A percentile compares a stretch with the other conserved stretches of the same genome.
Evolutionary conservation across 1,140 invertebrate species (phyloP).

Genomic region (Caenorhabditis remanei): DNA sequence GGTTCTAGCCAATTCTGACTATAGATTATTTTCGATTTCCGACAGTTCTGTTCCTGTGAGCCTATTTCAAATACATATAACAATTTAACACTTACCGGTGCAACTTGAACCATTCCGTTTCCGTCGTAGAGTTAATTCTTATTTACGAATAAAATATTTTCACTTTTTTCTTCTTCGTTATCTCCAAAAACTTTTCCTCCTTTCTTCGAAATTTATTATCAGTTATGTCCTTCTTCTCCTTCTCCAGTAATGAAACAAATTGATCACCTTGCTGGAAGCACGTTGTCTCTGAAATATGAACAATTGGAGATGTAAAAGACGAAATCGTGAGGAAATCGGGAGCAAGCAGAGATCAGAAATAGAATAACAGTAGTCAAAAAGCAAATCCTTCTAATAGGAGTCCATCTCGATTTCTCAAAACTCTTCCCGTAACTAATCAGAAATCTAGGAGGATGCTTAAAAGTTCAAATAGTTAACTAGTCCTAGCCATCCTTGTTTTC

Average conservation of each 20-base stretch:
- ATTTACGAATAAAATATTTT: conserved; percentile 24
- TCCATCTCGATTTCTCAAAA: no score
- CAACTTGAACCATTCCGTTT: conserved; percentile 33
- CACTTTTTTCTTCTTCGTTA: conserved; percentile 8
- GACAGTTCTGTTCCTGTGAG: background rate
- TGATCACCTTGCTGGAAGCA: conserved; percentile 16
- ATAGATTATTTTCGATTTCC: background rate
- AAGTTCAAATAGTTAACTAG: no score
- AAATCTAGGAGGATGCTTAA: no score
- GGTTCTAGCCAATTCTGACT: no score
- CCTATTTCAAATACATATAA: background rate
- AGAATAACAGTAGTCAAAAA: no score
- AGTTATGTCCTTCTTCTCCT: background rate
- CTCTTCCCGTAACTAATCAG: no score
- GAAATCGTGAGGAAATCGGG: background rate
- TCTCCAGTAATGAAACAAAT: background rate
- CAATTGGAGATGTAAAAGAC: background rate
- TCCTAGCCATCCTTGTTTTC: no score
- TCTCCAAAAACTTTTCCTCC: conserved; percentile 21
- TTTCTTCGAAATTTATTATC: conserved; percentile 27
- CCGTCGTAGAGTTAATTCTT: background rate
- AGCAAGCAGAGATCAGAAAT: background rate
- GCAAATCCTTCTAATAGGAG: no score
- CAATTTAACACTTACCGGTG: background rate
- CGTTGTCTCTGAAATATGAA: background rate